Conservation (phyloP, 2,888 invertebrate species). For the Tribolium freemani region DNA sequence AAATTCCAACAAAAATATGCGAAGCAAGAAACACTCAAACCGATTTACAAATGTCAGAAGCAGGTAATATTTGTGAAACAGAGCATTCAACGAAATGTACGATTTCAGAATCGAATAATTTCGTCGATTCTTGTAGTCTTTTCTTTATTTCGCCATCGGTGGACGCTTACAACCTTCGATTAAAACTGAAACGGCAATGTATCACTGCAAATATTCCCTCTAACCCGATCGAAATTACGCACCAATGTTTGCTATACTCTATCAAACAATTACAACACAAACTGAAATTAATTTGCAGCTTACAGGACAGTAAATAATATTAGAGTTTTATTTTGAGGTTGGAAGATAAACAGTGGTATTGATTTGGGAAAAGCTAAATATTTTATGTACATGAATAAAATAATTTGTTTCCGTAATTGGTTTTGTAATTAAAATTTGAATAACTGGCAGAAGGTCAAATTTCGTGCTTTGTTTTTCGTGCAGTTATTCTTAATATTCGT, state of each 20-base stretch:
- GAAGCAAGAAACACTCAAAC: conserved; percentile 21
- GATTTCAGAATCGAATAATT: conserved; percentile 30
- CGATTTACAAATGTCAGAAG: conserved; percentile 35
- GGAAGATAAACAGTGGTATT: neutral
- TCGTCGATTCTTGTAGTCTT: conserved; percentile 9
- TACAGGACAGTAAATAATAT: no score
- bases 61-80: conserved; percentile 31
- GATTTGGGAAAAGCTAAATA: neutral
- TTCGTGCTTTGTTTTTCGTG: neutral
- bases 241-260: neutral
- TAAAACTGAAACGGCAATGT: neutral
- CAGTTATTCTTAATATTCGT: conserved; percentile 15
- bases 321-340: neutral
- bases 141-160: conserved; percentile 11
- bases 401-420: neutral
- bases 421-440: neutral
- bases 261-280: neutral
- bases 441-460: no score
- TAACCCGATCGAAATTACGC: neutral
- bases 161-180: neutral
- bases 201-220: neutral
- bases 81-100: conserved; percentile 20
- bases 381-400: neutral
- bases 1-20: conserved; percentile 25
- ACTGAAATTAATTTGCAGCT: neutral